Percentiles rank a stretch among this genome's conserved stretches.
phyloP scores from a whole-genome alignment of 2,113 vertebrate genomes.

The Colossoma macropomum region DNA sequence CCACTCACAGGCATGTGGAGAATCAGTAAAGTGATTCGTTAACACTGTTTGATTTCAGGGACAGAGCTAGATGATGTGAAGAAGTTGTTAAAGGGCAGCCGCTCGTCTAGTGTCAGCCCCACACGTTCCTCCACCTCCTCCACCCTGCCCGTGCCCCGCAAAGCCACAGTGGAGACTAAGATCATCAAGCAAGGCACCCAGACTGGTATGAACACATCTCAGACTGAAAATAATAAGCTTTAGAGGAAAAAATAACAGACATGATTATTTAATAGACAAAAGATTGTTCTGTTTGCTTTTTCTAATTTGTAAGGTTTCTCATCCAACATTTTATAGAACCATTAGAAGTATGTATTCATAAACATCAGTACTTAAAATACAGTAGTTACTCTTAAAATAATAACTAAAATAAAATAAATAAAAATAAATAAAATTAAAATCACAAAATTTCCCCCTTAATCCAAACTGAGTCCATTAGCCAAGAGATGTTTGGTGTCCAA shows the following conservation, averaged over 20 bases:
- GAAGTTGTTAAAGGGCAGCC: constrained; percentile 84
- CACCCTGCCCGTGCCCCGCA: constrained; percentile 86
- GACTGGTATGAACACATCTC: constrained; percentile 71
- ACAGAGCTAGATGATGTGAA: constrained; percentile 90
- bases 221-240: not conserved
- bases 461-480: too few species aligned
- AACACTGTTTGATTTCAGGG: constrained; percentile 71
- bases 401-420: too few species aligned
- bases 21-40: not conserved
- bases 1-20: not conserved
- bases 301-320: too few species aligned
- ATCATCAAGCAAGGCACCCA: constrained; percentile 81
- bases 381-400: too few species aligned
- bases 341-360: too few species aligned
- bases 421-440: too few species aligned
- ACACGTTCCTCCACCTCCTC: constrained; percentile 80
- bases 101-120: constrained; percentile 86
- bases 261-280: too few species aligned
- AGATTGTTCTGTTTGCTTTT: too few species aligned
- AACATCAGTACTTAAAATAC: too few species aligned
- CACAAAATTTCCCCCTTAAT: too few species aligned
- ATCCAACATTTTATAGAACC: too few species aligned
- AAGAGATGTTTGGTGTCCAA: too few species aligned
- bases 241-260: not conserved
- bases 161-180: constrained; percentile 84